Conservation (phyloP, 2,113 vertebrate genomes). For the Trogon melanurus region DNA sequence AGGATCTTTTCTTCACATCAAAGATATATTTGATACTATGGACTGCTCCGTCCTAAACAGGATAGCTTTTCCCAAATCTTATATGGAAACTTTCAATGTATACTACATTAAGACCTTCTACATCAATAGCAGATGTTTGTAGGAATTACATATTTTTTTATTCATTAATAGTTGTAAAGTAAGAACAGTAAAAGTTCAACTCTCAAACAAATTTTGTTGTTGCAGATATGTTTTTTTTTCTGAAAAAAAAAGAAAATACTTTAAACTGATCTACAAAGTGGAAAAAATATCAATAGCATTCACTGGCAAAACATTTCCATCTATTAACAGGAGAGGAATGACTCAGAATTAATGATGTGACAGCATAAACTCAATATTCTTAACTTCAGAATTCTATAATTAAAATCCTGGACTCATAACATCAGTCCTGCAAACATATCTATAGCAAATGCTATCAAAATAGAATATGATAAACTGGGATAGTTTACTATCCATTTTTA, state of each 20-base stretch:
- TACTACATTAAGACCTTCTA: not conserved
- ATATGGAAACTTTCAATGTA: not conserved
- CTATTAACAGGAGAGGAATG: not conserved
- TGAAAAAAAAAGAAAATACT: constrained; percentile 1
- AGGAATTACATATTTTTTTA: not conserved
- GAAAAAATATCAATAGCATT: not conserved
- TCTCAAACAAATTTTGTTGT: not conserved
- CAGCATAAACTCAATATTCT: not conserved
- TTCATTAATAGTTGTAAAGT: not conserved
- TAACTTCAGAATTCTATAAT: constrained; percentile 10
- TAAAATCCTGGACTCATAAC: constrained; percentile 3
- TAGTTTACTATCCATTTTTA: not conserved
- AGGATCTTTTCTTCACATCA: not conserved
- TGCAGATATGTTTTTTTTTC: not conserved
- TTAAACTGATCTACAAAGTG: not conserved
- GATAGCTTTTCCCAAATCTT: not conserved
- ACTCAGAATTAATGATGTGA: constrained; percentile 2
- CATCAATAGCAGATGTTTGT: not conserved
- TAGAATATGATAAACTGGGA: not conserved
- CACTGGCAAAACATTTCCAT: not conserved
- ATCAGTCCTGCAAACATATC: not conserved
- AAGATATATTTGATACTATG: not conserved
- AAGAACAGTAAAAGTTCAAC: not conserved
- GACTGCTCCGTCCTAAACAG: not conserved
- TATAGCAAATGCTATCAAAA: not conserved